phyloP scores from a whole-genome alignment of 2,888 invertebrate species.

The Drosophila testacea region DNA sequence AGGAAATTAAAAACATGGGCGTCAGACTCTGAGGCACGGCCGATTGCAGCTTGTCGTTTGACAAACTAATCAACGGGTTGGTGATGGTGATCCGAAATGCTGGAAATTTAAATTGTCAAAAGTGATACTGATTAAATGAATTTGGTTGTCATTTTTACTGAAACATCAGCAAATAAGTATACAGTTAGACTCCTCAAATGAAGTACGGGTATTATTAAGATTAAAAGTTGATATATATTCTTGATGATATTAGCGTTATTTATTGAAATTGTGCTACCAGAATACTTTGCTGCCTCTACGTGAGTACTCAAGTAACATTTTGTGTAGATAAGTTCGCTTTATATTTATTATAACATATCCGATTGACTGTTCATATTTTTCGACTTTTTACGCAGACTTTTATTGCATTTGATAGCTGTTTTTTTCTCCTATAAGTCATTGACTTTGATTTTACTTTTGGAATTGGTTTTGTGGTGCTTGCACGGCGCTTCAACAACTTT shows the following conservation, averaged over 20 bases:
- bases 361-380: slow-evolving; percentile 37
- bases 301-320: neutral
- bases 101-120: neutral
- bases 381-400: slow-evolving; percentile 38
- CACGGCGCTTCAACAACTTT: slow-evolving; percentile 59
- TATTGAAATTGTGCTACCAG: neutral
- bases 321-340: neutral
- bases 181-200: neutral
- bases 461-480: slow-evolving; percentile 56
- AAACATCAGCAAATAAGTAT: neutral
- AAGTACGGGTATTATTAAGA: neutral
- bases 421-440: slow-evolving; percentile 55
- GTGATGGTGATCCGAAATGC: neutral
- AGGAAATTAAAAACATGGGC: slow-evolving; percentile 6
- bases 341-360: slow-evolving; percentile 9
- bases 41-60: slow-evolving; percentile 13
- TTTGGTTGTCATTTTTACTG: neutral
- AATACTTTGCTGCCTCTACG: neutral
- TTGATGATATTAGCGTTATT: neutral
- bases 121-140: neutral
- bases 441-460: slow-evolving; percentile 74
- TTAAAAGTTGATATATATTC: neutral
- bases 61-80: slow-evolving; percentile 1
- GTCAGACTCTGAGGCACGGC: neutral
- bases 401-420: slow-evolving; percentile 62